These are phyloP conservation scores for Nesoenas mayeri DNA, from an alignment of 2,113 vertebrate species.

Conservation along the genomic window DNA sequence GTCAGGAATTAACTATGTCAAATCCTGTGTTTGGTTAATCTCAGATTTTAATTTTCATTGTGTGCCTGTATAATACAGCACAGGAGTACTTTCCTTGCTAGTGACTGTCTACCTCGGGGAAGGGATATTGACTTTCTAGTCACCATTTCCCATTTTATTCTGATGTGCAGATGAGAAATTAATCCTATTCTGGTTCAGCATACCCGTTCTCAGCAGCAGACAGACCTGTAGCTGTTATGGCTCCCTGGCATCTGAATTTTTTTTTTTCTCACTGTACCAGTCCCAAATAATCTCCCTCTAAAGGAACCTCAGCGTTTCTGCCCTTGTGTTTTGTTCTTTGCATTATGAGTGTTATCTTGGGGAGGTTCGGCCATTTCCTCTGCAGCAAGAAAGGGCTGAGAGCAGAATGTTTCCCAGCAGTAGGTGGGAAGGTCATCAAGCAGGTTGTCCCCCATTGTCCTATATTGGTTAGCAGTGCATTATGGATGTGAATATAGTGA, in stretches of 20 bases:
- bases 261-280: not conserved
- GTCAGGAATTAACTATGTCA: not conserved
- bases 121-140: not conserved
- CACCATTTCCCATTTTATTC: not conserved
- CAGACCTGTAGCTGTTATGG: not conserved
- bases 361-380: not conserved
- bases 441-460: not conserved
- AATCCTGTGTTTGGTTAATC: not conserved
- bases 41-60: not conserved
- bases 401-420: not conserved
- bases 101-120: not conserved
- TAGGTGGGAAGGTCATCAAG: not conserved
- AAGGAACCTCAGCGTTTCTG: not conserved
- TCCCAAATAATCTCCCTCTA: not conserved
- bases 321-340: not conserved
- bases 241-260: not conserved
- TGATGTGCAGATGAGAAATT: not conserved
- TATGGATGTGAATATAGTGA: not conserved
- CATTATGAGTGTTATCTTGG: not conserved
- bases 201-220: not conserved
- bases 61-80: not conserved
- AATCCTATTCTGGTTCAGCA: not conserved
- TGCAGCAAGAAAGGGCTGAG: not conserved
- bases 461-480: not conserved
- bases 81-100: not conserved